A percentile compares a stretch with the other conserved stretches of the same genome.
Evolutionary conservation across 2,113 vertebrate species (phyloP).

Genomic region (Catharus fuscescens): DNA sequence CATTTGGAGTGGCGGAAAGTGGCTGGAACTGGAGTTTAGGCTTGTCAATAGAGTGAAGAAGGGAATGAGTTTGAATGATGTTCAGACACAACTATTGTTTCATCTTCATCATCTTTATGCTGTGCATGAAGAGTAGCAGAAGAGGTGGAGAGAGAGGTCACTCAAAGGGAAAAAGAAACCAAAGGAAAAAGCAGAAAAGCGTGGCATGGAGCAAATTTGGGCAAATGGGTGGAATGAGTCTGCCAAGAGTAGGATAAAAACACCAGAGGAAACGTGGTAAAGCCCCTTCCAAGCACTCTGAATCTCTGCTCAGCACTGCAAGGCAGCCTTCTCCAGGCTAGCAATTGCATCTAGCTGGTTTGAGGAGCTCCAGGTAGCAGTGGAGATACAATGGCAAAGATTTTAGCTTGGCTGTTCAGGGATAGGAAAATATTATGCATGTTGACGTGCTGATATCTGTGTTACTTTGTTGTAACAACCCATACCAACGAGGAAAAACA

Average conservation of each 20-base stretch:
- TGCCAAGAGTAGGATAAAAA: not conserved
- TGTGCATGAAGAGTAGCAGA: not conserved
- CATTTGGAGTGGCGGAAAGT: fast-evolving
- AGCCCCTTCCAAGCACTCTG: not conserved
- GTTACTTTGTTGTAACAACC: not conserved
- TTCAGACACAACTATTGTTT: not conserved
- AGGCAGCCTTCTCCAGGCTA: not conserved
- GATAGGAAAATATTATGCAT: not conserved
- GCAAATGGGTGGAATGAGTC: not conserved
- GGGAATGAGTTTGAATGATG: not conserved
- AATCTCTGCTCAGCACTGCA: not conserved
- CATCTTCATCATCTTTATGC: not conserved
- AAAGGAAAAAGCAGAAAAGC: not conserved
- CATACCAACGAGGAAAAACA: not conserved
- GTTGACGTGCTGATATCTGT: not conserved
- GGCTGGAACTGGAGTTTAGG: not conserved
- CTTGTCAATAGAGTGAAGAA: not conserved
- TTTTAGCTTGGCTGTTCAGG: not conserved
- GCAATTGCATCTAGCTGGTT: not conserved
- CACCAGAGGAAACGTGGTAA: not conserved
- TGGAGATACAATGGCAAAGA: not conserved
- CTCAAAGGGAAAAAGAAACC: not conserved
- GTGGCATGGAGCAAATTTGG: not conserved
- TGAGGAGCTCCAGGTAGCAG: not conserved
- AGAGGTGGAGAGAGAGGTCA: not conserved